Evolutionary conservation across 1,140 invertebrate species (phyloP).

Genomic region (Uloborus diversus): DNA sequence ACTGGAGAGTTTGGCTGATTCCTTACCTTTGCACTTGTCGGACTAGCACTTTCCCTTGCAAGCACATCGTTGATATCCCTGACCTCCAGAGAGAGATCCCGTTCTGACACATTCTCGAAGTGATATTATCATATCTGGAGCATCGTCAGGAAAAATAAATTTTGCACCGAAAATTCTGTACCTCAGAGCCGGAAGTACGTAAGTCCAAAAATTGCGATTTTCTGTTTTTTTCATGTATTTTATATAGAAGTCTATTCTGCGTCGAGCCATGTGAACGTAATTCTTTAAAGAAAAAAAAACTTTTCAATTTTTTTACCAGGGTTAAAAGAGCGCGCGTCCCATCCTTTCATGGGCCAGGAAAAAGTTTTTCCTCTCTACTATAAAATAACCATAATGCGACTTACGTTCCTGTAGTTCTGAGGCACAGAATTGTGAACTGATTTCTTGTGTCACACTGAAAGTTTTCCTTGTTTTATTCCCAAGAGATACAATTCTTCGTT

Average conservation of each 20-base stretch:
- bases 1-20: constrained; percentile 4
- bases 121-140: constrained; percentile 1
- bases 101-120: constrained; percentile 12
- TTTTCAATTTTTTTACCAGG: no score
- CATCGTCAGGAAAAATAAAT: constrained; percentile 14
- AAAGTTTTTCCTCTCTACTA: no score
- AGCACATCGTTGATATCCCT: constrained; percentile 13
- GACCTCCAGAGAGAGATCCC: constrained; percentile 12
- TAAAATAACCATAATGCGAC: no score
- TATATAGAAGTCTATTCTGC: no score
- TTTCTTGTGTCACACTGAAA: constrained; percentile 16
- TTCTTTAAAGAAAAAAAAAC: no score
- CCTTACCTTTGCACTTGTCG: constrained; percentile 14
- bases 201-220: no score
- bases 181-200: no score
- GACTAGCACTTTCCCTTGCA: neutral
- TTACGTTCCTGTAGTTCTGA: no score
- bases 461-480: constrained; percentile 7
- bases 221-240: no score
- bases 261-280: no score
- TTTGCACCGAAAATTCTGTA: constrained; percentile 7
- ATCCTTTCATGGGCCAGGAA: no score
- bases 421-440: constrained; percentile 10
- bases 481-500: constrained; percentile 2
- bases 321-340: no score